Evolutionary conservation across 2,113 vertebrate species (phyloP).

Genomic region (Pipra filicauda): DNA sequence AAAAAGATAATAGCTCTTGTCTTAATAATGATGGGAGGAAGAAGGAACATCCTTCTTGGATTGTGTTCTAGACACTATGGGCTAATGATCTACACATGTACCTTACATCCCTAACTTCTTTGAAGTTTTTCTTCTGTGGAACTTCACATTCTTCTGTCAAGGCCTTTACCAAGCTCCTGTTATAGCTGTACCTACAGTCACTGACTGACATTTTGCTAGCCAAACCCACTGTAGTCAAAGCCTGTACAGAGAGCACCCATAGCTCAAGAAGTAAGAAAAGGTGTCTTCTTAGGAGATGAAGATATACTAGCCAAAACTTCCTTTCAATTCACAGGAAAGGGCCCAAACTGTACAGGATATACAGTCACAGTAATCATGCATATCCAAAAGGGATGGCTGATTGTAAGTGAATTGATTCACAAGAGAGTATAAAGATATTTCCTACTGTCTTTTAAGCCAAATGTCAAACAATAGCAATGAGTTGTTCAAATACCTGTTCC

Average conservation of each 20-base stretch:
- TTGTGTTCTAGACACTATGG: neutral
- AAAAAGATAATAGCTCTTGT: neutral
- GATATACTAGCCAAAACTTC: neutral
- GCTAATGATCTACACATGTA: neutral
- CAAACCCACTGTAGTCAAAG: neutral
- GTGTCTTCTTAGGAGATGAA: neutral
- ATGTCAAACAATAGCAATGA: neutral
- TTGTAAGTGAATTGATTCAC: neutral
- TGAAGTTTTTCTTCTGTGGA: neutral
- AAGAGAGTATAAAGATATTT: neutral
- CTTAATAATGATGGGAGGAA: neutral
- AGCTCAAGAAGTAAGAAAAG: neutral
- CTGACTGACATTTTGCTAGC: neutral
- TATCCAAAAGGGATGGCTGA: neutral
- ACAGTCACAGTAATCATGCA: neutral
- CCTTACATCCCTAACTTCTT: neutral
- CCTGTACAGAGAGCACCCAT: neutral
- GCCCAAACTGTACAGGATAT: neutral
- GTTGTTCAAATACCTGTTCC: neutral
- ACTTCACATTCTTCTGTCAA: neutral
- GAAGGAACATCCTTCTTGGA: neutral
- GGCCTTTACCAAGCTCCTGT: neutral
- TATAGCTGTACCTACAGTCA: neutral
- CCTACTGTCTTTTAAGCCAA: neutral
- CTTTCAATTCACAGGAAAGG: neutral